phyloP scores from a whole-genome alignment of 1,140 invertebrate genomes.

The Tetramorium alpestre region DNA sequence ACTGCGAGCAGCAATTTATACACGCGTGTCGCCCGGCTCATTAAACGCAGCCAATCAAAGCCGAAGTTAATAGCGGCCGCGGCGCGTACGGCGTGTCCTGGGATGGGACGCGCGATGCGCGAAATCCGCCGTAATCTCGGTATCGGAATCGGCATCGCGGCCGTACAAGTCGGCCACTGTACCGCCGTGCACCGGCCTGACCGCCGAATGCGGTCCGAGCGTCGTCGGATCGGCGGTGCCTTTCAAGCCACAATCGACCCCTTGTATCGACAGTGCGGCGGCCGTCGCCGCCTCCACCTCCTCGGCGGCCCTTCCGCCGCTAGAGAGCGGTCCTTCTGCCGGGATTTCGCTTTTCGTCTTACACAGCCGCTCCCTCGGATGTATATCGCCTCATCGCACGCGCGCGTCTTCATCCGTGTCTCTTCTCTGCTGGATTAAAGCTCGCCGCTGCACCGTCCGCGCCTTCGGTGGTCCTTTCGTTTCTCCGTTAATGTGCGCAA shows the following conservation, averaged over 20 bases:
- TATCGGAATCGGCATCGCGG: conserved; percentile 83
- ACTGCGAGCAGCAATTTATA: conserved; percentile 82
- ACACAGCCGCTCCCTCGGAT: conserved; percentile 72
- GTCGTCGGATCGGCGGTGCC: conserved; percentile 77
- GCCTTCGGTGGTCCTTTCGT: conserved; percentile 64
- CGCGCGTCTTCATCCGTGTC: conserved; percentile 53
- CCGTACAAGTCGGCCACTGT: conserved; percentile 82
- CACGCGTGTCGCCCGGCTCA: conserved; percentile 83
- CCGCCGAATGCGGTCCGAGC: conserved; percentile 70
- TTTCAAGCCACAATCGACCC: conserved; percentile 82
- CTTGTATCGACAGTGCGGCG: conserved; percentile 83
- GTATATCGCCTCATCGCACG: conserved; percentile 81
- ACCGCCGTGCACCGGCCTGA: conserved; percentile 68
- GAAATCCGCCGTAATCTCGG: conserved; percentile 80
- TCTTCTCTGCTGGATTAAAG: conserved; percentile 33
- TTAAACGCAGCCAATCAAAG: conserved; percentile 85
- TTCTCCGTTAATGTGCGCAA: neutral
- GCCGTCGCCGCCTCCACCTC: neutral
- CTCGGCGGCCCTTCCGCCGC: conserved; percentile 5
- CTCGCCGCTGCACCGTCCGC: conserved; percentile 38
- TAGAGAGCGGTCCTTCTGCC: conserved; percentile 35
- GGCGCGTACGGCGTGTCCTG: conserved; percentile 9
- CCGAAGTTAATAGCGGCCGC: conserved; percentile 80
- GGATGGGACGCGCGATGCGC: conserved; percentile 76
- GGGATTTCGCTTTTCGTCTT: conserved; percentile 80